Base-by-base conservation (phyloP, 2,113 vertebrate genomes). In the Coryphaenoides rupestris region DNA sequence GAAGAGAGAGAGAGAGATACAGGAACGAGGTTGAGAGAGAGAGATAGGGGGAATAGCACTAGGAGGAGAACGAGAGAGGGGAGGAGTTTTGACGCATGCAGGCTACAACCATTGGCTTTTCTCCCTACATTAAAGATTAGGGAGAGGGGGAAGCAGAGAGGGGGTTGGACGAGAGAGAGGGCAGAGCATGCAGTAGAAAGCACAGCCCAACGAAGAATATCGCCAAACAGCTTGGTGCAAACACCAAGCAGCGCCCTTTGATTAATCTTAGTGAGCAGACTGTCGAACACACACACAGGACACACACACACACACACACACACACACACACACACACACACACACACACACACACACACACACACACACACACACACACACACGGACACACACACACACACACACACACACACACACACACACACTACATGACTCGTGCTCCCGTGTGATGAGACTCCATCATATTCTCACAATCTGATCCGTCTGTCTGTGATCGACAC, bases 181-280 rank as follows among this genome's bases (percentile, higher is more conserved):
- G n/a, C 77, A 81, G 85, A 86, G 66, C 88, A n/a, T 87, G 87
- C 88, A 89, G 87, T 77, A 87, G 81, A n/a, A n/a, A 66, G 83
- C 78, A 80, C 82, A 70, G 82, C 77, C 63, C 79, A n/a, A n/a
- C n/a, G n/a, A n/a, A n/a, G n/a, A n/a, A n/a, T n/a, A n/a, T n/a
- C n/a, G n/a, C n/a, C n/a, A n/a, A n/a, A n/a, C n/a, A n/a, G n/a
- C n/a, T n/a, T n/a, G n/a, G n/a, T n/a, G n/a, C n/a, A n/a, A n/a
- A n/a, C n/a, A n/a, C n/a, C n/a, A n/a, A n/a, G n/a, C n/a, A n/a
- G n/a, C n/a, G n/a, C n/a, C n/a, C n/a, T n/a, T n/a, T n/a, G n/a
- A n/a, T n/a, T n/a, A n/a, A n/a, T n/a, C n/a, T n/a, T n/a, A n/a
- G n/a, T n/a, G n/a, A n/a, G n/a, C n/a, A n/a, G n/a, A n/a, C n/a